Evolutionary conservation across 2,113 vertebrate species (phyloP).

Genomic region (Myodes glareolus): DNA sequence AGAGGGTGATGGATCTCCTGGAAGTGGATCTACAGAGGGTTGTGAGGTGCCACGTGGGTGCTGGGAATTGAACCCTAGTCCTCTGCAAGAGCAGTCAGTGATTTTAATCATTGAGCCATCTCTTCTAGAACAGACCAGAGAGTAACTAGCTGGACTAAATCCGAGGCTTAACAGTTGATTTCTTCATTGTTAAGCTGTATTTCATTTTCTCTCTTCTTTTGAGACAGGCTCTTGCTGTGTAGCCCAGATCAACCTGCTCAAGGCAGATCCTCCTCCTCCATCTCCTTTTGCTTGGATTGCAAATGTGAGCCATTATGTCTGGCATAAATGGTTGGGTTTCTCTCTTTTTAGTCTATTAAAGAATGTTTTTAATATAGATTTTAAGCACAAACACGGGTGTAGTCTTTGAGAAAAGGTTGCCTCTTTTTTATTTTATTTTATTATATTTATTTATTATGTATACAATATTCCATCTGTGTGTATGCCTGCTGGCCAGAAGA

Average conservation of each 20-base stretch:
- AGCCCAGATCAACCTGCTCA: neutral
- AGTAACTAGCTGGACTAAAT: slow-evolving; percentile 28
- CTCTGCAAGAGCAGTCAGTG: neutral
- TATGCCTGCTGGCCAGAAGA: too few species aligned
- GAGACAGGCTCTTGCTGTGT: neutral
- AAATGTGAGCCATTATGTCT: neutral
- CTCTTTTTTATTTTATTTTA: too few species aligned
- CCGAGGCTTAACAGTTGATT: slow-evolving; percentile 28
- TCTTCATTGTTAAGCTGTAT: neutral
- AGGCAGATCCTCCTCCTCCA: neutral
- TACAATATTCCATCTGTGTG: too few species aligned
- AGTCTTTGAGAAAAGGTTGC: too few species aligned
- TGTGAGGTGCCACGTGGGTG: neutral
- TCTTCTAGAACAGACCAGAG: neutral
- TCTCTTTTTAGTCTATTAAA: neutral
- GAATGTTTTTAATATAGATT: neutral
- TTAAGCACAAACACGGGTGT: neutral
- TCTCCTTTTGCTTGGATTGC: neutral
- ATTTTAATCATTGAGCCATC: neutral
- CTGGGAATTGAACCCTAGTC: neutral
- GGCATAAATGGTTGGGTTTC: neutral
- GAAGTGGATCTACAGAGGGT: neutral
- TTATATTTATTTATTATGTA: too few species aligned
- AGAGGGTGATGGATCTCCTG: neutral
- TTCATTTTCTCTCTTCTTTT: neutral